Percentiles rank a stretch among this genome's conserved stretches.
These are phyloP conservation scores for Embiotoca jacksoni DNA, from an alignment of 2,113 vertebrate species.

Conservation along the genomic window DNA sequence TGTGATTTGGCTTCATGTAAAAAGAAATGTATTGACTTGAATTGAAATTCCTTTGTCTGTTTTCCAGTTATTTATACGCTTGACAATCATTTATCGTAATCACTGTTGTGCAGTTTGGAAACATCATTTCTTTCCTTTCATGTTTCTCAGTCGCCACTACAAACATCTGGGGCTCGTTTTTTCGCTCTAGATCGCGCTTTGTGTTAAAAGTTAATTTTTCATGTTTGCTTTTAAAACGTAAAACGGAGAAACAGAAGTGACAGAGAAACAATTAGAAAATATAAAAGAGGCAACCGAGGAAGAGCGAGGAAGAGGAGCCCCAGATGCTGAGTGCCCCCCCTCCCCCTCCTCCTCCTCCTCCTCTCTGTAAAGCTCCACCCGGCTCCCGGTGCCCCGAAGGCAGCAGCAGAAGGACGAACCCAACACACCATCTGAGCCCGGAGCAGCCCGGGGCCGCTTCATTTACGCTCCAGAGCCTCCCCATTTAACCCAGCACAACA, in stretches of 20 bases:
- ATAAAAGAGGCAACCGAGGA: background rate
- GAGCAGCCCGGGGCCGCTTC: slow-evolving; percentile 53
- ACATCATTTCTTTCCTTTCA: no score
- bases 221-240: no score
- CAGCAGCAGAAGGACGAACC: slow-evolving; percentile 62
- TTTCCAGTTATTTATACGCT: no score
- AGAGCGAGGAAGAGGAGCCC: background rate
- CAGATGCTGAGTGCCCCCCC: slow-evolving; percentile 32
- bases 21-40: no score
- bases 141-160: no score
- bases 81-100: no score
- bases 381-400: slow-evolving; percentile 55
- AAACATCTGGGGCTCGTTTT: no score
- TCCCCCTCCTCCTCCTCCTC: background rate
- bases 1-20: no score
- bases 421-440: slow-evolving; percentile 68
- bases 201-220: no score
- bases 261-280: background rate
- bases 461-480: slow-evolving; percentile 70
- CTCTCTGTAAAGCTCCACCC: slow-evolving; percentile 45
- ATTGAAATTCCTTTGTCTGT: no score
- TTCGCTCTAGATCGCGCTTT: no score
- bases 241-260: background rate
- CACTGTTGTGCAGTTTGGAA: no score
- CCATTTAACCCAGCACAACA: slow-evolving; percentile 53